Conservation (phyloP, 2,888 invertebrate species). For the Thymelicus sylvestris region DNA sequence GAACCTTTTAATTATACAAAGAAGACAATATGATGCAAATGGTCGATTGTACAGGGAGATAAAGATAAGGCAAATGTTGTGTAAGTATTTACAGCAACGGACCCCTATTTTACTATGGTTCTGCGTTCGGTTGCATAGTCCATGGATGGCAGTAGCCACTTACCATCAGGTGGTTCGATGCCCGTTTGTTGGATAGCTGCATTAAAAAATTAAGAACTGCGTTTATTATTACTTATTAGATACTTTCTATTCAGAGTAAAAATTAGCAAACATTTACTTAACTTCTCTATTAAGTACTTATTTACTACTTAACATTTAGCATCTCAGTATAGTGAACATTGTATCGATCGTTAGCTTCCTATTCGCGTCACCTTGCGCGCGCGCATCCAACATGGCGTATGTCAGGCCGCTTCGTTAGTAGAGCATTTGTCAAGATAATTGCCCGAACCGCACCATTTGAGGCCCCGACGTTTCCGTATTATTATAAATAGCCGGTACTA, state of each 20-base stretch:
- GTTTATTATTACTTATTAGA: constrained; percentile 55
- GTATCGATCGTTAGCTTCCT: constrained; percentile 71
- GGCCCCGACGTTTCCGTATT: constrained; percentile 70
- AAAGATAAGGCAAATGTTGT: constrained; percentile 31
- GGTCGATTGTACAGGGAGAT: background rate
- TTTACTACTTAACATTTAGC: too few species aligned
- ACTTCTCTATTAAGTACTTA: too few species aligned
- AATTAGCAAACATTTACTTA: constrained; percentile 68
- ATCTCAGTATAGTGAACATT: constrained; percentile 54
- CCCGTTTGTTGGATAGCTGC: too few species aligned
- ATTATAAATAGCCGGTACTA: constrained; percentile 54
- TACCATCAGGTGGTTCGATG: too few species aligned
- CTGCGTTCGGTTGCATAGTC: constrained; percentile 34
- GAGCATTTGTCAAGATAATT: constrained; percentile 80
- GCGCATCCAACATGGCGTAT: constrained; percentile 62
- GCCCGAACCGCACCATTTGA: constrained; percentile 67
- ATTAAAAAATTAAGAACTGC: constrained; percentile 43
- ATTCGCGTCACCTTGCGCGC: constrained; percentile 65
- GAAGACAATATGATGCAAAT: constrained; percentile 12
- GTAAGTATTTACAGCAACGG: constrained; percentile 6
- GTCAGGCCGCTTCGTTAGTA: constrained; percentile 70
- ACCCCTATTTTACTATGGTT: too few species aligned
- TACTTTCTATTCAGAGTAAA: constrained; percentile 62
- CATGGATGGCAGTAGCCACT: too few species aligned
- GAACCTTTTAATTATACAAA: constrained; percentile 14